Evolutionary conservation across 2,113 vertebrate species (phyloP).

Genomic region (Paraplagusia blochii): DNA sequence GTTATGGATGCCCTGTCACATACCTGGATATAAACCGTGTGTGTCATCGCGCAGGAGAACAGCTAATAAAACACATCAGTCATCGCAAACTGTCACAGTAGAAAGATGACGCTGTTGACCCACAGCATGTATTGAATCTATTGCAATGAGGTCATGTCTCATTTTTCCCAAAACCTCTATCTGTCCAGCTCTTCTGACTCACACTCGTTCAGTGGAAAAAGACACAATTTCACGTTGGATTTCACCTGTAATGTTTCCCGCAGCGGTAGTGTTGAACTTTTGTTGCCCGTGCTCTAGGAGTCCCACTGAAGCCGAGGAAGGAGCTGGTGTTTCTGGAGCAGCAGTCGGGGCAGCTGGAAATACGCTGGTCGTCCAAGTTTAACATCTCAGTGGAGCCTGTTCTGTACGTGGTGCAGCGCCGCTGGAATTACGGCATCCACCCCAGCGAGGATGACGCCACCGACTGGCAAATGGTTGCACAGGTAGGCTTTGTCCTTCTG

Average conservation of each 20-base stretch:
- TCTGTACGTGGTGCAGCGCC: slow-evolving; percentile 88
- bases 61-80: slow-evolving; percentile 52
- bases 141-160: slow-evolving; percentile 66
- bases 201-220: slow-evolving; percentile 26
- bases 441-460: slow-evolving; percentile 92
- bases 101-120: slow-evolving; percentile 61
- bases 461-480: slow-evolving; percentile 85
- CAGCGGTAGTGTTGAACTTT: slow-evolving; percentile 20
- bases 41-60: slow-evolving; percentile 47
- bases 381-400: slow-evolving; percentile 95
- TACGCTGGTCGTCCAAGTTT: slow-evolving; percentile 95
- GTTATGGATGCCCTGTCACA: slow-evolving; percentile 13
- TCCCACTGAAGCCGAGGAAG: slow-evolving; percentile 92
- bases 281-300: slow-evolving; percentile 73
- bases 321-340: slow-evolving; percentile 87
- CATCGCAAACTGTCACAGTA: slow-evolving; percentile 50
- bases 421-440: slow-evolving; percentile 95
- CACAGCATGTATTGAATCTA: slow-evolving; percentile 51
- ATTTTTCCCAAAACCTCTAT: slow-evolving; percentile 41
- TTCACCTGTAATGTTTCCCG: slow-evolving; percentile 29
- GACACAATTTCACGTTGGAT: slow-evolving; percentile 19
- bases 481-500: slow-evolving; percentile 71
- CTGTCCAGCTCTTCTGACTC: slow-evolving; percentile 28
- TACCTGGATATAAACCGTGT: slow-evolving; percentile 67
- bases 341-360: slow-evolving; percentile 83